A percentile compares a stretch with the other conserved stretches of the same genome.
phyloP scores from a whole-genome alignment of 2,797 vertebrate genomes.

The Acanthurus lineatus region DNA sequence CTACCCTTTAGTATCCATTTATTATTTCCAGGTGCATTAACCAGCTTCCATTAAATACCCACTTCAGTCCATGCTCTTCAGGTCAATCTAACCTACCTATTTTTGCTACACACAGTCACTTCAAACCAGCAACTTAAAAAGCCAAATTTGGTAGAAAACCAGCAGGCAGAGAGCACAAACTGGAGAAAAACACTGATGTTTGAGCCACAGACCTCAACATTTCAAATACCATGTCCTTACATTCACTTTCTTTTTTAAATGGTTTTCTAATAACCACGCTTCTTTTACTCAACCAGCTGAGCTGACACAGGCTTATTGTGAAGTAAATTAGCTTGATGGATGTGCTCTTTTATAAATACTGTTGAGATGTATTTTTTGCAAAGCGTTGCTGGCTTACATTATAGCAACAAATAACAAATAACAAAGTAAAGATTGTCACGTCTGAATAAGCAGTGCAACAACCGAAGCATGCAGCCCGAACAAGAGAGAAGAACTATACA shows the following conservation, averaged over 20 bases:
- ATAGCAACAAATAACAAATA: background rate
- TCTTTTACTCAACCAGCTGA: no score
- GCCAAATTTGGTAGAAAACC: background rate
- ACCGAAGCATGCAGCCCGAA: background rate
- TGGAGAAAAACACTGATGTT: slow-evolving; percentile 28
- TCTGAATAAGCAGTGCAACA: background rate
- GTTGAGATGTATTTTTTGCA: background rate
- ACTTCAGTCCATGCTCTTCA: slow-evolving; percentile 21
- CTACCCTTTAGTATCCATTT: slow-evolving; percentile 5
- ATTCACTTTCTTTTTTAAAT: slow-evolving; percentile 13
- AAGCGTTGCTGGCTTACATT: background rate
- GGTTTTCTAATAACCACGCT: background rate
- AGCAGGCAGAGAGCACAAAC: slow-evolving; percentile 3
- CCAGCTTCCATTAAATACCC: slow-evolving; percentile 10
- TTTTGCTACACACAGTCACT: background rate
- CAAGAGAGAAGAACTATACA: background rate
- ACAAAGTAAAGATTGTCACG: background rate
- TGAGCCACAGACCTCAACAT: slow-evolving; percentile 14
- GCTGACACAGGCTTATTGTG: no score
- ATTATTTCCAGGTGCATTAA: slow-evolving; percentile 31
- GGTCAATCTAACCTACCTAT: background rate
- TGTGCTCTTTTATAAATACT: slow-evolving; percentile 16
- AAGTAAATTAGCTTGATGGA: background rate
- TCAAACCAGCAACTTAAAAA: background rate
- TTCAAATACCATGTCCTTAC: slow-evolving; percentile 7